Conservation (phyloP, 2,113 vertebrate species). For the Melierax canorus region DNA sequence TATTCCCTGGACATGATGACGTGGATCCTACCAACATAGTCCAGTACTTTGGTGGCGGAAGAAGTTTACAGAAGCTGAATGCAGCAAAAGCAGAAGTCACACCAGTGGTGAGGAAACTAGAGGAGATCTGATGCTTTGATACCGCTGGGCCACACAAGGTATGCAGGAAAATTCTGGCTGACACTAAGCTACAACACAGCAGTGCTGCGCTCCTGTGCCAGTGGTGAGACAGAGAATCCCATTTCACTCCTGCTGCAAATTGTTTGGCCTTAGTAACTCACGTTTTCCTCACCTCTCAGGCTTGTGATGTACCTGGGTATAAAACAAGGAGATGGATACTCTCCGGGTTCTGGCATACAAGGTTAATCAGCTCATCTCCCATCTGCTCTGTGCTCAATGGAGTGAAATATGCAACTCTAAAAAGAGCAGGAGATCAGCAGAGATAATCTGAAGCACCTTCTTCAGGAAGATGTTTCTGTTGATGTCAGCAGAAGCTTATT, state of each 20-base stretch:
- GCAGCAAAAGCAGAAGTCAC: not conserved
- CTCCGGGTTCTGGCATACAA: not conserved
- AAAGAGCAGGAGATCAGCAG: not conserved
- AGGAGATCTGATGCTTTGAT: not conserved
- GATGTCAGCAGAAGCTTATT: not conserved
- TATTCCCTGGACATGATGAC: not conserved
- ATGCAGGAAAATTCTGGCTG: not conserved
- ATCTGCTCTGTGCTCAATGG: not conserved
- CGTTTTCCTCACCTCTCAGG: not conserved
- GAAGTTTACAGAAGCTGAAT: not conserved
- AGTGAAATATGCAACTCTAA: not conserved
- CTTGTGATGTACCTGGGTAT: not conserved
- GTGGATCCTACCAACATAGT: not conserved
- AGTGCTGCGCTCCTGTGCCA: not conserved
- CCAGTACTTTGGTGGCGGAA: not conserved
- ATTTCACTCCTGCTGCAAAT: not conserved
- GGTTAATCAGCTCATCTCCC: not conserved
- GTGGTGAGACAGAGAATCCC: not conserved
- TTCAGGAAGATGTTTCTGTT: not conserved
- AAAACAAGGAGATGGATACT: not conserved
- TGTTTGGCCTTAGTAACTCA: not conserved
- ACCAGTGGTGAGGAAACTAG: not conserved
- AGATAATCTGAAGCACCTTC: not conserved
- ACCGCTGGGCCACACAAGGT: not conserved
- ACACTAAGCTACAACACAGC: not conserved